Evolutionary conservation across 1,140 invertebrate species (phyloP), one percentile per base, ranked within the genome.

Genomic region (Stenopsyche tienmushanensis): DNA sequence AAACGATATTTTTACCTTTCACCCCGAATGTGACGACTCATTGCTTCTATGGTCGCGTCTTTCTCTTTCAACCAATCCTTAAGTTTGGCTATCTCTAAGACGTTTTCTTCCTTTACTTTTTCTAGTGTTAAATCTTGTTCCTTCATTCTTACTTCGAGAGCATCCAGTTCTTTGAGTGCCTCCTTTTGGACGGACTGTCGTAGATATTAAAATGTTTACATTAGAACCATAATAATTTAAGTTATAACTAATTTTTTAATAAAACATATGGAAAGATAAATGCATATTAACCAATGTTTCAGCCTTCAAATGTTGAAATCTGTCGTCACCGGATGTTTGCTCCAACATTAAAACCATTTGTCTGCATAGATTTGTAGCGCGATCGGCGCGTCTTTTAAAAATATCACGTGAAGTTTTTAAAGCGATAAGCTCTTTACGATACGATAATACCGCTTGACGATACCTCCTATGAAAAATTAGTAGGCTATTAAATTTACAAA

Each of bases 181-280:
- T 70, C 69, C 39, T 67, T 70, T 39, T 70, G 69, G 17, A 67
- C 69, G 13, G n/a, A n/a, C n/a, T n/a, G n/a, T 34, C 13, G 5
- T 34, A 34, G 13, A 34, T 34, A 34, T 7, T 34, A 34, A 34
- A 34, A 34, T n/a, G n/a, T n/a, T n/a, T n/a, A n/a, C n/a, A n/a
- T n/a, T n/a, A 34, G 5, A 34, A 34, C 13, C 13, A 34, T 34
- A 34, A 34, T 7, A 34, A 34, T 34, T 34, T 7, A n/a, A n/a
- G n/a, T n/a, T n/a, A n/a, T n/a, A n/a, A n/a, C n/a, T n/a, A n/a
- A n/a, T n/a, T n/a, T n/a, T n/a, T n/a, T n/a, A n/a, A n/a, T n/a
- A n/a, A n/a, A n/a, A n/a, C n/a, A n/a, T n/a, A n/a, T n/a, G n/a
- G n/a, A n/a, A n/a, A n/a, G n/a, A n/a, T n/a, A n/a, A n/a, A n/a